Evolutionary conservation across 2,888 invertebrate species (phyloP), one percentile per base, ranked within the genome.

Genomic region (Notocelia uddmanniana): DNA sequence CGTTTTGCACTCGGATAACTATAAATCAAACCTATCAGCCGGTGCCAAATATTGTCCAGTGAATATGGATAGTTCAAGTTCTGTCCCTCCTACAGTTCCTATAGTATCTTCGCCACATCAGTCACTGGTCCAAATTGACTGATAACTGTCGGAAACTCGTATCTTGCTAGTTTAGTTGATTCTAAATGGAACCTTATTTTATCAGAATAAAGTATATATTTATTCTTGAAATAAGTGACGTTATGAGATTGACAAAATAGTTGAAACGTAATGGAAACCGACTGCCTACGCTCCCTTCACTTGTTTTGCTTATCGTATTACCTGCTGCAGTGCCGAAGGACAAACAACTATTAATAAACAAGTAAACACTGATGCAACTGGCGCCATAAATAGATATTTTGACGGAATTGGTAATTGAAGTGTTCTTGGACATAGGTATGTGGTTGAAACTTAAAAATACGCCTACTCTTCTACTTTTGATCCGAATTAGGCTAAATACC

Each of bases 201-300:
- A 11, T 21, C 15, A 10, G n/a, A 2, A 37, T 54, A 64, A 37
- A 54, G 54, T n/a, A 5, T 31, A 52, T 21, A n/a, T 23, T 64
- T 23, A 1, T 2, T 23, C 37, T 52, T 21, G n/a, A n/a, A 37
- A 37, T 34, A 23, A 10, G 15, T n/a, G 23, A 31, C 31, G 21
- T 31, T 54, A 64, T 54, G 52, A 64, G 5, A 34, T 63, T 21
- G 52, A 21, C n/a, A 41, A 60, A 34, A 21, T 54, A 59, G 62
- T 60, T 37, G 45, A 41, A 26, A 57, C 23, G 70, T 62, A 68
- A 68, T 69, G 64, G 74, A 75, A 76, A 68, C 76, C 73, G 41
- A n/a, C 76, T 68, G 71, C 82, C 82, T 79, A 83, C 82, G 80
- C 81, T 79, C 82, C 82, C 80, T 81, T 82, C 82, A 82, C 81